Evolutionary conservation across 2,888 invertebrate genomes (phyloP).

Genomic region (Ornithoptera alexandrae): DNA sequence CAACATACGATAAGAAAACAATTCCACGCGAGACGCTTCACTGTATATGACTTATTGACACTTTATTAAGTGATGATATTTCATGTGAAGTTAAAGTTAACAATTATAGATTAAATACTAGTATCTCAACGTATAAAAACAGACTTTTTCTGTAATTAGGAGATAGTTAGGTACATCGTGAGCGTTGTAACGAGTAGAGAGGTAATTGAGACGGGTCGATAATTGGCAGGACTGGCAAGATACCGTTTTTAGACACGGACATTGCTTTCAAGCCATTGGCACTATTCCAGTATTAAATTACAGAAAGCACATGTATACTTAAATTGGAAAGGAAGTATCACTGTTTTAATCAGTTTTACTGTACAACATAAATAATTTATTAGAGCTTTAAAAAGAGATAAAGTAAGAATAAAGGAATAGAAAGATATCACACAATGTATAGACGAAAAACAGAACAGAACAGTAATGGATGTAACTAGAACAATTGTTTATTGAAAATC

Average conservation of each 20-base stretch:
- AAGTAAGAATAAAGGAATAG: too few relatives aligned
- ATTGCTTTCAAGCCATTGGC: slow-evolving; percentile 1
- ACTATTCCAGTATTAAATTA: slow-evolving; percentile 4
- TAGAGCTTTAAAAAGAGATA: too few relatives aligned
- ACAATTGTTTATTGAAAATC: too few relatives aligned
- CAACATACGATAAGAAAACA: too few relatives aligned
- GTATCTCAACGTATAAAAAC: background rate
- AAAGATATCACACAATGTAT: too few relatives aligned
- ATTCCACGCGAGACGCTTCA: too few relatives aligned
- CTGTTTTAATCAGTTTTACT: background rate
- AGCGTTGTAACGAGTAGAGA: background rate
- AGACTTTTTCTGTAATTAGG: background rate
- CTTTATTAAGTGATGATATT: too few relatives aligned
- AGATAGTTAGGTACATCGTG: background rate
- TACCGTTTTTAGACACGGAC: slow-evolving; percentile 1
- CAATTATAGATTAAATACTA: background rate
- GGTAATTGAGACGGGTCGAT: slow-evolving; percentile 10
- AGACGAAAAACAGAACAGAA: too few relatives aligned
- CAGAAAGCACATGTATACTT: background rate
- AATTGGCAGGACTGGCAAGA: slow-evolving; percentile 12
- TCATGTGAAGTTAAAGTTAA: background rate
- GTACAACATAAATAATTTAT: background rate
- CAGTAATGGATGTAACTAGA: too few relatives aligned
- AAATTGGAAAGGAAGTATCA: background rate
- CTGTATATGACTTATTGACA: too few relatives aligned